Conservation (phyloP, 2,888 invertebrate species). For the Agriotes lineatus region DNA sequence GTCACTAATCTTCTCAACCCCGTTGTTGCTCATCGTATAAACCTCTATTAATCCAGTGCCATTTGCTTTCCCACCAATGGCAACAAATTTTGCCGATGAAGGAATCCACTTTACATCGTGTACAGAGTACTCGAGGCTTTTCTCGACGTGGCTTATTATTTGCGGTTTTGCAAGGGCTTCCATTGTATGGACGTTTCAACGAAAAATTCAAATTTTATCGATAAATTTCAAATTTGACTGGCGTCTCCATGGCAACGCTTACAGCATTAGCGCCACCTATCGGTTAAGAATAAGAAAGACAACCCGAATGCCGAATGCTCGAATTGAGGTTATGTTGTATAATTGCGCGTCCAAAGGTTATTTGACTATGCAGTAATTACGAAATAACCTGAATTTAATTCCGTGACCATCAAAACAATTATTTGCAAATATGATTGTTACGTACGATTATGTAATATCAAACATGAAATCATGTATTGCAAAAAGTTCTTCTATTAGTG, state of each 20-base stretch:
- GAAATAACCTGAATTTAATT: too few species aligned
- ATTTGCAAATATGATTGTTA: not conserved
- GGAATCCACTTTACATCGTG: conserved; percentile 98
- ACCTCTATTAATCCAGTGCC: conserved; percentile 89
- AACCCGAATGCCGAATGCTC: not conserved
- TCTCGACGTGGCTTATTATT: conserved; percentile 89
- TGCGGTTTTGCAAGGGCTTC: conserved; percentile 84
- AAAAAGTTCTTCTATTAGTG: not conserved
- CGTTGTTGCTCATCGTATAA: conserved; percentile 81
- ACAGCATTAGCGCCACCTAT: not conserved
- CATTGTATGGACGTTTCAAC: too few species aligned
- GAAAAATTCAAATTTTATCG: too few species aligned
- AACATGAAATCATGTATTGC: not conserved
- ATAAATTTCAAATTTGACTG: not conserved
- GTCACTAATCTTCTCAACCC: conserved; percentile 78
- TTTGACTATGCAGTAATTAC: not conserved
- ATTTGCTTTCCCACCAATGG: conserved; percentile 86
- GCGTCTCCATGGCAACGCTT: not conserved
- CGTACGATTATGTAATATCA: not conserved
- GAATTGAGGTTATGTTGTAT: not conserved
- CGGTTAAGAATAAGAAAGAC: not conserved
- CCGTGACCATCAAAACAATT: not conserved
- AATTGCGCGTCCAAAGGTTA: not conserved
- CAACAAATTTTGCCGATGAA: conserved; percentile 91
- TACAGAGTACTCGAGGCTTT: conserved; percentile 84